A percentile compares a stretch with the other conserved stretches of the same genome.
Conservation (phyloP, 2,888 invertebrate species). For the Drosophila mettleri region DNA sequence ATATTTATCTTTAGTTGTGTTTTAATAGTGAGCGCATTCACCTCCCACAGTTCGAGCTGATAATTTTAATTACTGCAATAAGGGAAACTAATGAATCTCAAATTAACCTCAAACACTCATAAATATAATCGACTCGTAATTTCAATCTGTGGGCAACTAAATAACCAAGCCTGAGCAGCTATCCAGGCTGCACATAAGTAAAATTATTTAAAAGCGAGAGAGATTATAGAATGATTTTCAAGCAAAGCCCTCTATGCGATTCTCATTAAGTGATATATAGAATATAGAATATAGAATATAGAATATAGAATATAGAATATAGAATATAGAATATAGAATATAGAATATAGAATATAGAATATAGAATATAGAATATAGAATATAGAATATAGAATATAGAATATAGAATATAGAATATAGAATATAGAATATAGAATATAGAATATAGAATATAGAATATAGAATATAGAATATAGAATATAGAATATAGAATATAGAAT, state of each 20-base stretch:
- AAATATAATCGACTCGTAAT: slow-evolving; percentile 16
- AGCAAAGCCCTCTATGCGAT: background rate
- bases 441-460: too few species aligned
- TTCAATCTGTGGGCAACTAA: background rate
- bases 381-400: too few species aligned
- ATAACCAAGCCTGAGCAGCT: background rate
- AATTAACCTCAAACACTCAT: slow-evolving; percentile 24
- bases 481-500: too few species aligned
- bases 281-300: too few species aligned
- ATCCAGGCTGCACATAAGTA: background rate
- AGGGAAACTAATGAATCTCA: slow-evolving; percentile 31
- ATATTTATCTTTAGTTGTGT: slow-evolving; percentile 48
- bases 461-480: too few species aligned
- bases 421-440: too few species aligned
- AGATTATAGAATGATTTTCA: too few species aligned
- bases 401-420: too few species aligned
- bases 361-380: too few species aligned
- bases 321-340: too few species aligned
- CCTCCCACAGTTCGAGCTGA: slow-evolving; percentile 25
- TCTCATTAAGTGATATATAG: background rate
- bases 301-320: too few species aligned
- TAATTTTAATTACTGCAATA: slow-evolving; percentile 53
- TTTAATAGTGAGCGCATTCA: slow-evolving; percentile 36
- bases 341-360: too few species aligned
- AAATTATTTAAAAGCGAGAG: background rate